Evolutionary conservation across 2,888 invertebrate genomes (phyloP).

Genomic region (Daptonema setosum): DNA sequence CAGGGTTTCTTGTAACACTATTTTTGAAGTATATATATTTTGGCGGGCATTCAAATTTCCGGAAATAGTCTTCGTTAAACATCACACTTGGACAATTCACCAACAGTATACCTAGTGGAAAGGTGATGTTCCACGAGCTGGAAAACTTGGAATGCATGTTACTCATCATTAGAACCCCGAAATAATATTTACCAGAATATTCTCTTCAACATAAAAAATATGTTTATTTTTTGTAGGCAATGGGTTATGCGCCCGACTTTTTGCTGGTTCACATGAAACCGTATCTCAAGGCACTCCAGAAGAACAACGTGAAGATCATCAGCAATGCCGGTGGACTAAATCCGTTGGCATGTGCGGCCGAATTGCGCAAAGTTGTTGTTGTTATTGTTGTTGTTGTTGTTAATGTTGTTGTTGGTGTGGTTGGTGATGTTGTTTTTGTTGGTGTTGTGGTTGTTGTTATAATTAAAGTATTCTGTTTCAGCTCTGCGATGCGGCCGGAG

Average conservation of each 20-base stretch:
- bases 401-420: not conserved
- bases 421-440: not conserved
- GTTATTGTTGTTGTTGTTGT: not conserved
- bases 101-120: too few species aligned
- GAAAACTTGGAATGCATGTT: too few species aligned
- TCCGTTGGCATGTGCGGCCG: constrained; percentile 31
- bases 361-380: constrained; percentile 15
- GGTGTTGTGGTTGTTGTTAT: constrained; percentile 9
- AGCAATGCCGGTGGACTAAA: constrained; percentile 37
- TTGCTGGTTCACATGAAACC: constrained; percentile 31
- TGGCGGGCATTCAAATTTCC: not conserved
- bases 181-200: too few species aligned
- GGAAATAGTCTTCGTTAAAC: too few species aligned
- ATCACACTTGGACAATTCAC: too few species aligned
- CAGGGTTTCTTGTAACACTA: too few species aligned
- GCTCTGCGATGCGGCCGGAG: constrained; percentile 25
- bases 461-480: too few species aligned
- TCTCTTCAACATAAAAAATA: too few species aligned
- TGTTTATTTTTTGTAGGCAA: constrained; percentile 24
- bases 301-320: constrained; percentile 31
- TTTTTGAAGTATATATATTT: not conserved
- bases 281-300: constrained; percentile 30
- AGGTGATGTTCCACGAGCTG: too few species aligned
- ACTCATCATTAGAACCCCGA: too few species aligned
- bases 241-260: constrained; percentile 36